Percentiles rank a stretch among this genome's conserved stretches.
phyloP scores from a whole-genome alignment of 2,113 vertebrate genomes.

The Pampusana beccarii region DNA sequence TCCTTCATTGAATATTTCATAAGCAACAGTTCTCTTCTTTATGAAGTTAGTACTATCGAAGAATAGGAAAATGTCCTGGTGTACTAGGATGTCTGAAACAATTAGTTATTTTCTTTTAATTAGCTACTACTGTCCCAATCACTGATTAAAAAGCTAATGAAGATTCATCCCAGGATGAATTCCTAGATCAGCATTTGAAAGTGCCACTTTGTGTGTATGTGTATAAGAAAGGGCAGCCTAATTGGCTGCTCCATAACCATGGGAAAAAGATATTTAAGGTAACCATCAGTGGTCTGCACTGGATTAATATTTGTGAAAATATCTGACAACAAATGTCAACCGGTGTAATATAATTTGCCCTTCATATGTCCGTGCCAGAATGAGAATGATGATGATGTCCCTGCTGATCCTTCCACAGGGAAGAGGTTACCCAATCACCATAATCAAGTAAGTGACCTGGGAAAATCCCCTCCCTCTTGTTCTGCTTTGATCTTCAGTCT shows the following conservation, averaged over 20 bases:
- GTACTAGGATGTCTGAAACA: neutral
- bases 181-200: neutral
- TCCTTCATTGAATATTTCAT: conserved; percentile 11
- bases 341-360: neutral
- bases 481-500: neutral
- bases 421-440: neutral
- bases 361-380: neutral
- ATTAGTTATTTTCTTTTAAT: neutral
- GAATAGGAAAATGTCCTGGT: neutral
- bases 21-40: neutral
- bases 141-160: neutral
- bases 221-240: neutral
- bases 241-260: neutral
- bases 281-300: neutral
- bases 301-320: conserved; percentile 24
- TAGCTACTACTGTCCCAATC: neutral
- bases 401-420: neutral
- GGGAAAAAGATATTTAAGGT: neutral
- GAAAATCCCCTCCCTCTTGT: neutral
- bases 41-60: neutral
- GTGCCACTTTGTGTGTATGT: neutral
- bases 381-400: neutral
- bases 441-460: neutral
- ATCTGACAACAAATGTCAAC: neutral
- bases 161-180: neutral